Evolutionary conservation across 2,888 invertebrate genomes (phyloP).

Genomic region (Fragum whitleyi): DNA sequence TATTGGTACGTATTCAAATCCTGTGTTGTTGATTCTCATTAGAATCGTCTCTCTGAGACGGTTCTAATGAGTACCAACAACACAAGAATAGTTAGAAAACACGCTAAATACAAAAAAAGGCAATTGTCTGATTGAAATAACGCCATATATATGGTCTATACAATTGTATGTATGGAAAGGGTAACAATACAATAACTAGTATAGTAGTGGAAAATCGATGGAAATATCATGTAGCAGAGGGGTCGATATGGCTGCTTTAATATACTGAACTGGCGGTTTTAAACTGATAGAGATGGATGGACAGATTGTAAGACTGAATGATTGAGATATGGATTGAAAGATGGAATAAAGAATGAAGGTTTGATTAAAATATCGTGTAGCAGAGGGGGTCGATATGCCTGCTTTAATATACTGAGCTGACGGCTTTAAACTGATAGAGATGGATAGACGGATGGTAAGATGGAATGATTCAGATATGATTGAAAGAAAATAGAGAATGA

Average conservation of each 20-base stretch:
- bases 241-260: neutral
- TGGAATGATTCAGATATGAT: too few relatives aligned
- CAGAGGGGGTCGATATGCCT: neutral
- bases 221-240: neutral
- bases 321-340: too few relatives aligned
- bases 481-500: too few relatives aligned
- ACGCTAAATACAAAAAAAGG: neutral
- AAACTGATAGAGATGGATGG: too few relatives aligned
- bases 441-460: too few relatives aligned
- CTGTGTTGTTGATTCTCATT: neutral
- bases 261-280: too few relatives aligned
- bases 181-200: neutral
- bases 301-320: too few relatives aligned
- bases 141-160: neutral
- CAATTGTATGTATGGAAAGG: neutral
- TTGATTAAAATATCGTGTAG: slow-evolving; percentile 1
- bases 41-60: neutral
- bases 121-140: neutral
- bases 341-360: neutral
- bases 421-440: too few relatives aligned
- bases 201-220: slow-evolving; percentile 5
- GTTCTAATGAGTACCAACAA: neutral
- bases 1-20: too few relatives aligned
- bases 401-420: neutral
- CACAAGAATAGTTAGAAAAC: neutral